Conservation (phyloP, 2,888 invertebrate genomes). For the Drosophila mayaguana region DNA sequence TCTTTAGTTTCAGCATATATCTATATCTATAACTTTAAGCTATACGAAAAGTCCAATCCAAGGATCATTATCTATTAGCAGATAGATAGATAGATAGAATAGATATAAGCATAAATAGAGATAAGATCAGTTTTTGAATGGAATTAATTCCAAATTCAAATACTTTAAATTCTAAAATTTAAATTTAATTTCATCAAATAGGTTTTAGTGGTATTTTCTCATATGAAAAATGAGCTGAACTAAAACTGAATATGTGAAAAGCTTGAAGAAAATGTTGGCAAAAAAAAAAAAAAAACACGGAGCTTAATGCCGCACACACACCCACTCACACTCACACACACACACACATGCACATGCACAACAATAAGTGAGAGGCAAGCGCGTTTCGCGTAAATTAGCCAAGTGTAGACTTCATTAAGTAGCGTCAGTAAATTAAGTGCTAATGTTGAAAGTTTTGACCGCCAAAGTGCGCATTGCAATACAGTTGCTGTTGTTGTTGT, state of each 20-base stretch:
- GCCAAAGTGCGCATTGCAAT: conserved; percentile 68
- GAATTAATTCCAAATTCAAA: no score
- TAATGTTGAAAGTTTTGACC: conserved; percentile 79
- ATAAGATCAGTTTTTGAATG: no score
- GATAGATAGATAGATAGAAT: no score
- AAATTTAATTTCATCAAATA: no score
- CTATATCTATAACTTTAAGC: no score
- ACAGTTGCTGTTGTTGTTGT: conserved; percentile 28
- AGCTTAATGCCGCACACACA: not conserved
- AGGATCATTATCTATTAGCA: no score
- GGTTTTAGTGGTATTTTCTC: no score
- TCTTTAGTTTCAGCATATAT: no score
- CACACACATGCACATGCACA: not conserved
- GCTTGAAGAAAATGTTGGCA: conserved; percentile 37
- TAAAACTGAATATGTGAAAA: conserved; percentile 44
- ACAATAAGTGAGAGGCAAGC: conserved; percentile 37
- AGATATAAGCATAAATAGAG: no score
- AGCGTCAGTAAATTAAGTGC: conserved; percentile 80
- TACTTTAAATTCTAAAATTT: no score
- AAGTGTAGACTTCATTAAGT: conserved; percentile 82
- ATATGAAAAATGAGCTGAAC: conserved; percentile 33
- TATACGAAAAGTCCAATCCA: no score
- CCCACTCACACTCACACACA: conserved; percentile 3
- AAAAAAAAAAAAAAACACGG: conserved; percentile 22
- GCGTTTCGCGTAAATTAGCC: conserved; percentile 76